These are phyloP conservation scores for Enteromius mattozi DNA, from an alignment of 2,797 vertebrate genomes.

Conservation along the genomic window DNA sequence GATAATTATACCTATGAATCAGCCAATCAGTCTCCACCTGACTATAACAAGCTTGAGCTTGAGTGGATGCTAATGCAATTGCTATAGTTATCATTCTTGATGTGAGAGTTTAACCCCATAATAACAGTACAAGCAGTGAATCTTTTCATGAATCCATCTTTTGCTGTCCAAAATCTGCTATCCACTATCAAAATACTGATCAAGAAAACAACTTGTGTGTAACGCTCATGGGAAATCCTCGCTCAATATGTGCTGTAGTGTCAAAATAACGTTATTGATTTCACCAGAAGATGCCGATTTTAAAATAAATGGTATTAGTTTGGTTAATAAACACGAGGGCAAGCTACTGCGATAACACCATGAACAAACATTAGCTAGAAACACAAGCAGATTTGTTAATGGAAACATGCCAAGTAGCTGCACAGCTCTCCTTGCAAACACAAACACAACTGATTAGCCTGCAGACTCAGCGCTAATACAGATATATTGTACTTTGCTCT, in stretches of 20 bases:
- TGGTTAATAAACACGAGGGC: slow-evolving; percentile 38
- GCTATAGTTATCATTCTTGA: neutral
- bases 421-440: neutral
- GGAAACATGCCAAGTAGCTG: neutral
- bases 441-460: slow-evolving; percentile 16
- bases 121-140: neutral
- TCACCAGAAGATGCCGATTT: slow-evolving; percentile 21
- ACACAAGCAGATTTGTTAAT: slow-evolving; percentile 25
- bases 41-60: neutral
- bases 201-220: neutral
- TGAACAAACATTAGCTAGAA: slow-evolving; percentile 29
- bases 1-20: neutral
- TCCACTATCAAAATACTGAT: neutral
- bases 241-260: slow-evolving; percentile 23
- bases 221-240: slow-evolving; percentile 22
- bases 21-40: neutral
- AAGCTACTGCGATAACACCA: slow-evolving; percentile 1
- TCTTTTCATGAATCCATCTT: neutral
- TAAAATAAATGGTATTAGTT: slow-evolving; percentile 30
- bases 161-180: neutral
- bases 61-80: too few relatives aligned
- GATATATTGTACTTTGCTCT: slow-evolving; percentile 38
- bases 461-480: slow-evolving; percentile 36
- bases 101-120: neutral
- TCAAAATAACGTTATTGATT: slow-evolving; percentile 46